A percentile compares a stretch with the other conserved stretches of the same genome.
These are phyloP conservation scores for Chamaea fasciata DNA, from an alignment of 2,113 vertebrate genomes.

Conservation along the genomic window DNA sequence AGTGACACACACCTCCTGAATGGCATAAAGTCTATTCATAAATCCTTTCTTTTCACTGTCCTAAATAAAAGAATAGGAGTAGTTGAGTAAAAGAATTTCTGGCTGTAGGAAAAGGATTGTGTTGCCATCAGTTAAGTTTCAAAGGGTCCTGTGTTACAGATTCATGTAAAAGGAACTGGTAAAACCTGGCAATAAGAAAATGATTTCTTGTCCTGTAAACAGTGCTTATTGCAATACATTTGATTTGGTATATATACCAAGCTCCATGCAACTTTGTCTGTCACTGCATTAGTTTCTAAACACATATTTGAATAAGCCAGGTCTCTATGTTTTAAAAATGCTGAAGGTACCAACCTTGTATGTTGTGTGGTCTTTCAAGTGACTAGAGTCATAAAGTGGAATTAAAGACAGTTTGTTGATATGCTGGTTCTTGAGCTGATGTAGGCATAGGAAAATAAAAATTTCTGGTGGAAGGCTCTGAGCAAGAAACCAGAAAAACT, in stretches of 20 bases:
- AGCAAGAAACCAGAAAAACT: neutral
- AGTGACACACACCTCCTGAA: constrained; percentile 97
- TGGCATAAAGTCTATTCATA: constrained; percentile 97
- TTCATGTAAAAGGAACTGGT: neutral
- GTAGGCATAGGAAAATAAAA: neutral
- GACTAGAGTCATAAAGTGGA: neutral
- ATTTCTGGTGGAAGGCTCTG: neutral
- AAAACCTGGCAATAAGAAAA: neutral
- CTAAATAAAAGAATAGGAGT: constrained; percentile 70
- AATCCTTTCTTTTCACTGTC: constrained; percentile 96
- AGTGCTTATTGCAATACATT: neutral
- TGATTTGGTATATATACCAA: neutral
- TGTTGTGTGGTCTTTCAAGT: neutral
- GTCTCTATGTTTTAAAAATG: neutral
- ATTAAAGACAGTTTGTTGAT: neutral
- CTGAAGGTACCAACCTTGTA: neutral
- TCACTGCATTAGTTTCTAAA: neutral
- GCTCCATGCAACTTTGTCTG: neutral
- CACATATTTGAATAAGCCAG: neutral
- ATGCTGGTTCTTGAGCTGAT: neutral
- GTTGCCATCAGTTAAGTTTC: neutral
- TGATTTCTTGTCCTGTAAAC: neutral
- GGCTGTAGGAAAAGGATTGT: neutral
- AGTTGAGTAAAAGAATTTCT: neutral
- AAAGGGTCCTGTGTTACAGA: neutral